A percentile compares a stretch with the other conserved stretches of the same genome.
These are phyloP conservation scores for Trinectes maculatus DNA, from an alignment of 2,113 vertebrate genomes.

Conservation along the genomic window DNA sequence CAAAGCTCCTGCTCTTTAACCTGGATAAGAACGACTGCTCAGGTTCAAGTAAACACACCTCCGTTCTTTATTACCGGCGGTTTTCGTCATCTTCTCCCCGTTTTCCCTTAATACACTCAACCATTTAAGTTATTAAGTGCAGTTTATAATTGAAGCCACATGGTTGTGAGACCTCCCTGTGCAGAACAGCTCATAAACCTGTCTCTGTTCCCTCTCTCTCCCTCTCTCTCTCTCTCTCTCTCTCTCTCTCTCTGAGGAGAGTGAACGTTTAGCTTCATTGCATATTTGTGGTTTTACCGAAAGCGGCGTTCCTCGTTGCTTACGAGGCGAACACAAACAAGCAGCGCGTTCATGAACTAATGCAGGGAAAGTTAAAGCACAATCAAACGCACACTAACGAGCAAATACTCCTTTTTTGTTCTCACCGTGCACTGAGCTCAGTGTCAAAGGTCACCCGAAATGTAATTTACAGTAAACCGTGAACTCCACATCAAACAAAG, in stretches of 20 bases:
- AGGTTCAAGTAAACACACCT: background rate
- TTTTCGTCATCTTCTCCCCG: background rate
- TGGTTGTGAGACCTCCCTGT: conserved; percentile 29
- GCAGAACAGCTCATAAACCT: conserved; percentile 68
- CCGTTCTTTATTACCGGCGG: conserved; percentile 1
- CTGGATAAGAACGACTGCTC: background rate
- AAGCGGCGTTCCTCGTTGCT: conserved; percentile 37
- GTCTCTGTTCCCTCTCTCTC: conserved; percentile 48
- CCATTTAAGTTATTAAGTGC: conserved; percentile 44
- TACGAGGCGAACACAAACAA: conserved; percentile 28
- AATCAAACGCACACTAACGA: too few species aligned
- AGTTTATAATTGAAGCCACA: conserved; percentile 66
- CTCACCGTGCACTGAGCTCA: too few species aligned
- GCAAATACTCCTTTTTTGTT: too few species aligned
- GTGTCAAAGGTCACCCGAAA: too few species aligned
- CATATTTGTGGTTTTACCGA: conserved; percentile 51
- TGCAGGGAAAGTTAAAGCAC: too few species aligned
- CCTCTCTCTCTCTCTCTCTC: conserved; percentile 42
- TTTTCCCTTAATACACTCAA: conserved; percentile 8
- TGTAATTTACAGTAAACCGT: conserved; percentile 17
- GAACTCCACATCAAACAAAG: conserved; percentile 5
- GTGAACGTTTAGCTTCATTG: conserved; percentile 24
- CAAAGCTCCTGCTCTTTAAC: background rate
- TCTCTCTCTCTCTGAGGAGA: conserved; percentile 28
- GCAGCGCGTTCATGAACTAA: background rate